These are phyloP conservation scores for Pampusana beccarii DNA, from an alignment of 2,113 vertebrate species.

Conservation along the genomic window DNA sequence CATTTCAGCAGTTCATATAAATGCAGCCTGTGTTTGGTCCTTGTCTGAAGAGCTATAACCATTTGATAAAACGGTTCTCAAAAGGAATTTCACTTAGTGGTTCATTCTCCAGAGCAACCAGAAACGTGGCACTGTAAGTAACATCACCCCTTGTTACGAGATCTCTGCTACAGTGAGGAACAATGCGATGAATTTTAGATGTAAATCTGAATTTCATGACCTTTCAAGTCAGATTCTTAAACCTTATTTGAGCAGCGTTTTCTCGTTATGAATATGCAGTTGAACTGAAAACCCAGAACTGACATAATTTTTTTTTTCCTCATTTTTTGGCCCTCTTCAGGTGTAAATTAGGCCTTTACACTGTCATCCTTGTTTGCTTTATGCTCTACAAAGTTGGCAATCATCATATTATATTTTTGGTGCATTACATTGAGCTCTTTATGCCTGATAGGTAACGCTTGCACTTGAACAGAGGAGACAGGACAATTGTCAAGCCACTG, in stretches of 20 bases:
- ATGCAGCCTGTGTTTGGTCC: neutral
- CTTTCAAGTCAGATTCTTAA: constrained; percentile 42
- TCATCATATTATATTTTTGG: neutral
- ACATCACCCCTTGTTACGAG: neutral
- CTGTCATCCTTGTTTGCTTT: neutral
- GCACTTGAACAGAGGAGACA: neutral
- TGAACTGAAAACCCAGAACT: neutral
- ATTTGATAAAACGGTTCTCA: neutral
- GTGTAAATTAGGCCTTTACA: neutral
- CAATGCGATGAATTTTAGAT: constrained; percentile 16
- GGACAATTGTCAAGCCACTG: neutral
- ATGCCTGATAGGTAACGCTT: neutral
- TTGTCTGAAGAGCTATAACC: neutral
- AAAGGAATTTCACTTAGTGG: neutral
- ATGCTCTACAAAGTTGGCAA: neutral
- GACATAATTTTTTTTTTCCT: neutral
- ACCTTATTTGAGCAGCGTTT: neutral
- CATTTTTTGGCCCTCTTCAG: neutral
- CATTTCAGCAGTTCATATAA: neutral
- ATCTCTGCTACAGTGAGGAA: neutral
- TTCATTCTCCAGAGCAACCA: neutral
- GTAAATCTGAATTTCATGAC: constrained; percentile 43
- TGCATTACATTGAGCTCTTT: neutral
- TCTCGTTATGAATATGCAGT: neutral
- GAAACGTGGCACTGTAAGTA: neutral